Percentiles rank a stretch among this genome's conserved stretches.
Evolutionary conservation across 1,140 invertebrate genomes (phyloP).

Genomic region (Branchinecta lynchi): DNA sequence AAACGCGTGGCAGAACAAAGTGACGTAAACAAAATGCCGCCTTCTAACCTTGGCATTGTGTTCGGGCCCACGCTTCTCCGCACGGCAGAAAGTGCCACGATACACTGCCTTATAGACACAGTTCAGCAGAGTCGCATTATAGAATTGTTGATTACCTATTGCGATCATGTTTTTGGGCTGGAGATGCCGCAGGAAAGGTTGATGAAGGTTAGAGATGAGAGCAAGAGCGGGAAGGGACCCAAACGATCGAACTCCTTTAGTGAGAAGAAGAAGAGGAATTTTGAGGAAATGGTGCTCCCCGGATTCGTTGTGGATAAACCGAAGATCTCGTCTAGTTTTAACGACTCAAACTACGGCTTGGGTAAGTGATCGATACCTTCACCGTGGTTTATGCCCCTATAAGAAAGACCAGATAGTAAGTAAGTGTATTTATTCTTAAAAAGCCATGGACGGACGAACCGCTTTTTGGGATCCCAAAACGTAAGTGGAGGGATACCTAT

Average conservation of each 20-base stretch:
- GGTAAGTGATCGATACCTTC: not conserved
- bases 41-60: constrained; percentile 43
- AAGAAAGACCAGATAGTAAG: not conserved
- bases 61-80: constrained; percentile 43
- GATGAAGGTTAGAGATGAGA: not conserved
- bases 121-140: constrained; percentile 40
- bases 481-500: no score
- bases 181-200: constrained; percentile 15
- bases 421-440: not conserved
- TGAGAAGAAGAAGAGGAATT: constrained; percentile 11
- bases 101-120: constrained; percentile 39
- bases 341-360: not conserved
- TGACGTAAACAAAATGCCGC: constrained; percentile 41
- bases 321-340: not conserved
- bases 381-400: not conserved
- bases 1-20: constrained; percentile 29
- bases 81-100: constrained; percentile 36
- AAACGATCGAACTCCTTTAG: constrained; percentile 12
- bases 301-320: constrained; percentile 17
- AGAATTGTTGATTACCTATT: constrained; percentile 38
- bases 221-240: not conserved
- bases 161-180: constrained; percentile 27
- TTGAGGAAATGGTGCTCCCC: constrained; percentile 19
- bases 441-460: not conserved
- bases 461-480: no score